These are phyloP conservation scores for Plectrocnemia conspersa DNA, from an alignment of 1,140 invertebrate species.

Conservation along the genomic window DNA sequence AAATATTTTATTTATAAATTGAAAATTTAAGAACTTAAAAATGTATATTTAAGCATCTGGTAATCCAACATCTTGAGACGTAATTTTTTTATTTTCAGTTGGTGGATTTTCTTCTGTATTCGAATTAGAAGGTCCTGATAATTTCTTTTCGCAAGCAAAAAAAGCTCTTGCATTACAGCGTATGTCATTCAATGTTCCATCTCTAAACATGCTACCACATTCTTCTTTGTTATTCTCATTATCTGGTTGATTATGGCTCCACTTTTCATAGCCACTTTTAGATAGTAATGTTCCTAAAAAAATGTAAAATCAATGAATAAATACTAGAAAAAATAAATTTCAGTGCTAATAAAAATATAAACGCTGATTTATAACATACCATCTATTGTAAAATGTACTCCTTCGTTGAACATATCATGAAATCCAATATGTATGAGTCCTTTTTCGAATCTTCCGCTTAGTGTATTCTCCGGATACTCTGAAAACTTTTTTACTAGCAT, in stretches of 20 bases:
- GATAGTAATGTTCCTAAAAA: constrained; percentile 9
- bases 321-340: neutral
- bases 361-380: constrained; percentile 11
- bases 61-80: no score
- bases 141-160: constrained; percentile 33
- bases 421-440: constrained; percentile 15
- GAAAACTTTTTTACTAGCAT: constrained; percentile 16
- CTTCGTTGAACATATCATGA: constrained; percentile 12
- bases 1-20: no score
- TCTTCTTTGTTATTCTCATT: constrained; percentile 16
- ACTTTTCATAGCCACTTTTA: constrained; percentile 19
- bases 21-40: no score
- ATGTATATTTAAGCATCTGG: no score
- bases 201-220: constrained; percentile 30
- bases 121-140: no score
- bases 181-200: constrained; percentile 31
- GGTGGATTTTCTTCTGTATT: no score
- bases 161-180: constrained; percentile 16
- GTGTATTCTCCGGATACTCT: neutral
- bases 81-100: no score
- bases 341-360: neutral
- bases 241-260: constrained; percentile 17
- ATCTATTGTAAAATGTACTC: constrained; percentile 6
- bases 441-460: constrained; percentile 18
- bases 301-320: neutral